Evolutionary conservation across 2,113 vertebrate genomes (phyloP).

Genomic region (Eclectus roratus): DNA sequence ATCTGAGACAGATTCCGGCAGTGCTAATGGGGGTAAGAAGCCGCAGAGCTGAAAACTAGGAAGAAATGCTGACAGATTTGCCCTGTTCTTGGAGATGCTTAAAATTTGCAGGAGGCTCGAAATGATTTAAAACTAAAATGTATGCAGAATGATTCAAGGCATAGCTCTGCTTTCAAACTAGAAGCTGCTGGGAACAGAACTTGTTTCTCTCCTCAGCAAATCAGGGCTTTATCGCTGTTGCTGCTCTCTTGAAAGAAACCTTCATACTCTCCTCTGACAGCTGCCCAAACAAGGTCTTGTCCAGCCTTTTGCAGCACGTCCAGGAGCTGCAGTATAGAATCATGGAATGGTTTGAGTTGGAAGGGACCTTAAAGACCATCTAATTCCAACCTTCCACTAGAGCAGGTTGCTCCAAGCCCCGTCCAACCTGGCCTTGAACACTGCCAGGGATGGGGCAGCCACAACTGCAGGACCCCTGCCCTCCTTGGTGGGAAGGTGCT

Average conservation of each 20-base stretch:
- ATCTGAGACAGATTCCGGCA: background rate
- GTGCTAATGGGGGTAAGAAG: background rate
- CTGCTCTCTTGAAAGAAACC: background rate
- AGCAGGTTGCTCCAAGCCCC: background rate
- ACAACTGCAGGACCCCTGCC: background rate
- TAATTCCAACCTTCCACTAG: background rate
- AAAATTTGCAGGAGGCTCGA: background rate
- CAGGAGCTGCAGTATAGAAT: background rate
- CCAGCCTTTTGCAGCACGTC: fast-evolving
- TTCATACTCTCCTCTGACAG: background rate
- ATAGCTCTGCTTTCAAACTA: background rate
- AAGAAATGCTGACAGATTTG: background rate
- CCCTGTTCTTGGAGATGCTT: background rate
- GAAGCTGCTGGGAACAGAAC: background rate
- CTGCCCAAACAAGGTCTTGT: background rate
- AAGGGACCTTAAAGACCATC: background rate
- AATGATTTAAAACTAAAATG: background rate
- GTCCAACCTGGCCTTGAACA: background rate
- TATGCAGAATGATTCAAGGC: background rate
- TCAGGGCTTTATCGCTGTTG: background rate
- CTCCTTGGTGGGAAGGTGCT: background rate
- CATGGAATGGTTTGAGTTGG: background rate
- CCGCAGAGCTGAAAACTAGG: background rate
- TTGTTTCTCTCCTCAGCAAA: background rate
- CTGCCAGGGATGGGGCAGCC: background rate